Conservation (phyloP, 2,113 vertebrate species). For the Bos taurus region DNA sequence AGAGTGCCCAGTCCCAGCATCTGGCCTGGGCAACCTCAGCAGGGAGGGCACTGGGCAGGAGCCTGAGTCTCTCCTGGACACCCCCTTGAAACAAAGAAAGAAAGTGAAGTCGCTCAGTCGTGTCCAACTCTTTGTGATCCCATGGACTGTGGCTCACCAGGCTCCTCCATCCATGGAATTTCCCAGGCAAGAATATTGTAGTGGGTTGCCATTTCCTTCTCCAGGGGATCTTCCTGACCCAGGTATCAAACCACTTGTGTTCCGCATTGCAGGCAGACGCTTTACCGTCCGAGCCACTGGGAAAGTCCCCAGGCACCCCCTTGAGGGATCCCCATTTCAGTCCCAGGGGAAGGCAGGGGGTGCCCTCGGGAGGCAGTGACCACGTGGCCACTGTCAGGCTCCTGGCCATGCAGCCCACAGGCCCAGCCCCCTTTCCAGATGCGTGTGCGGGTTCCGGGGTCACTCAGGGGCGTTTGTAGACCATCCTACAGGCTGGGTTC, state of each 20-base stretch:
- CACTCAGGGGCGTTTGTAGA: fast-evolving
- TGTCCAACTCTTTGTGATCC: not conserved
- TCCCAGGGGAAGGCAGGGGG: not conserved
- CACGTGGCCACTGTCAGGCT: not conserved
- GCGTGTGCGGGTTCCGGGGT: fast-evolving
- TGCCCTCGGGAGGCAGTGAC: not conserved
- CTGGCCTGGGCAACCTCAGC: not conserved
- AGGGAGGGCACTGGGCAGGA: not conserved
- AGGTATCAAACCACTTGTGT: not conserved
- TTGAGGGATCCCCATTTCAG: not conserved
- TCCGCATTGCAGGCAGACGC: not conserved
- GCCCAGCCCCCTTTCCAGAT: not conserved
- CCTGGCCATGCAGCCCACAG: not conserved
- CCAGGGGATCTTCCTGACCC: not conserved
- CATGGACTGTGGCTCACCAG: not conserved
- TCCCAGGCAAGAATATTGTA: not conserved
- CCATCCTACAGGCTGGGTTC: not conserved
- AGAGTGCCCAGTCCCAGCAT: not conserved
- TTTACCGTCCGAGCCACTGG: not conserved
- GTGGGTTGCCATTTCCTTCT: not conserved
- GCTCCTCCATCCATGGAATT: not conserved
- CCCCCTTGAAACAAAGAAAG: not conserved
- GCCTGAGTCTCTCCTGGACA: not conserved
- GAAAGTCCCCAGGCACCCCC: not conserved
- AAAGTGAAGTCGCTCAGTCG: not conserved